A percentile compares a stretch with the other conserved stretches of the same genome.
Conservation (phyloP, 2,888 invertebrate species). For the Hemistola chrysoprasaria region DNA sequence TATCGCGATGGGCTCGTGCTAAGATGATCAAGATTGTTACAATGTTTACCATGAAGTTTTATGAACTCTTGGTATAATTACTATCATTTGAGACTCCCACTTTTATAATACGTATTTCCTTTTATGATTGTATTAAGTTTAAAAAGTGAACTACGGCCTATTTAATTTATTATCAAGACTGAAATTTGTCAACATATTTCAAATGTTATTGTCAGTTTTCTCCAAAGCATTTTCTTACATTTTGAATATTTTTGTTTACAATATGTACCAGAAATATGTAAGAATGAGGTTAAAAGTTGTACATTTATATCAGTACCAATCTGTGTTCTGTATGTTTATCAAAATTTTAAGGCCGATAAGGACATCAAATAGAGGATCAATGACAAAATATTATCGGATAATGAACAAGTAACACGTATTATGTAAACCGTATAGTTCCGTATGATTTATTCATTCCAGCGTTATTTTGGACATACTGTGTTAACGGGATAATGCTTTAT, state of each 20-base stretch:
- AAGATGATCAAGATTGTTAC: slow-evolving; percentile 10
- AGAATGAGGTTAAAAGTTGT: too few species aligned
- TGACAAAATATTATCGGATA: slow-evolving; percentile 28
- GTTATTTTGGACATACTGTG: slow-evolving; percentile 18
- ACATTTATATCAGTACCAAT: slow-evolving; percentile 9
- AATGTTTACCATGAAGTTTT: slow-evolving; percentile 2
- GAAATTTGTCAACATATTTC: too few species aligned
- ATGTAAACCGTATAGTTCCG: slow-evolving; percentile 42
- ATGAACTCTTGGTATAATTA: neutral
- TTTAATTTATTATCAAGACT: too few species aligned
- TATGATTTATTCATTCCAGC: slow-evolving; percentile 28
- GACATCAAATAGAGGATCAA: slow-evolving; percentile 11
- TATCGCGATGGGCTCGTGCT: slow-evolving; percentile 6
- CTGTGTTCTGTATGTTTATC: slow-evolving; percentile 14
- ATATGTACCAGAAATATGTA: too few species aligned
- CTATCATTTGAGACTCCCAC: too few species aligned
- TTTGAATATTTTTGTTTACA: too few species aligned
- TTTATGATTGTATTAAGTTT: too few species aligned
- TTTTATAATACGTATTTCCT: too few species aligned
- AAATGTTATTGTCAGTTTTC: too few species aligned
- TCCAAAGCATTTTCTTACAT: too few species aligned
- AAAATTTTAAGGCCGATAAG: slow-evolving; percentile 12
- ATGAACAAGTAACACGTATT: slow-evolving; percentile 24
- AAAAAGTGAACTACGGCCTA: too few species aligned
- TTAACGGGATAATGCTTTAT: too few species aligned